phyloP scores from a whole-genome alignment of 2,888 invertebrate genomes.

The Cybosia mesomella region DNA sequence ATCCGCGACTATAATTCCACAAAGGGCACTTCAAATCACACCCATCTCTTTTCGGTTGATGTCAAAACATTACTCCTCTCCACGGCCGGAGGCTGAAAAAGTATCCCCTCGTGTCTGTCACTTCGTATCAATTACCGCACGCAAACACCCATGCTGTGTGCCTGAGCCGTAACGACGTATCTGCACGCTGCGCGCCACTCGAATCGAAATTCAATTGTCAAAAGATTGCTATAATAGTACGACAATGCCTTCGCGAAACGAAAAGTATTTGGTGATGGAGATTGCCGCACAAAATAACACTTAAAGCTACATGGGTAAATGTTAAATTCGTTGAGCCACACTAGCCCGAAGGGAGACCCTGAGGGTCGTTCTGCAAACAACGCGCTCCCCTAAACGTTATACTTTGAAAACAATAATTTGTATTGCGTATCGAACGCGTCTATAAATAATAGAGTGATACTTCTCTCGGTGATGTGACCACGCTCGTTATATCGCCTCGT shows the following conservation, averaged over 20 bases:
- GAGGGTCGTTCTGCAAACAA: slow-evolving; percentile 85
- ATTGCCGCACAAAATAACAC: slow-evolving; percentile 64
- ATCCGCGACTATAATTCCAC: slow-evolving; percentile 85
- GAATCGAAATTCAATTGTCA: slow-evolving; percentile 86
- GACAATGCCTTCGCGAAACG: slow-evolving; percentile 65
- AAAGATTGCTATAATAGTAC: slow-evolving; percentile 84
- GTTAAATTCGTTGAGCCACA: slow-evolving; percentile 63
- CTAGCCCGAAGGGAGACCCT: slow-evolving; percentile 61
- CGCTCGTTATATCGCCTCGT: slow-evolving; percentile 61
- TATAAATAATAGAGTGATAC: slow-evolving; percentile 87
- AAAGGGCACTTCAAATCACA: slow-evolving; percentile 87
- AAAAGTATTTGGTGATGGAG: slow-evolving; percentile 69
- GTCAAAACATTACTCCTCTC: slow-evolving; percentile 84
- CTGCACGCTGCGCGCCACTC: slow-evolving; percentile 70
- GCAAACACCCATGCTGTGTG: slow-evolving; percentile 79
- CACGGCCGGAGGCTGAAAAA: slow-evolving; percentile 76
- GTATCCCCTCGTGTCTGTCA: slow-evolving; percentile 83
- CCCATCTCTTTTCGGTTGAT: slow-evolving; percentile 84
- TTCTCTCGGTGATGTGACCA: slow-evolving; percentile 71
- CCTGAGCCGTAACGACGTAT: slow-evolving; percentile 74
- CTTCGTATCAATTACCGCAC: slow-evolving; percentile 87
- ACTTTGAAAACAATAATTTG: slow-evolving; percentile 88
- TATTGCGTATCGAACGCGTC: slow-evolving; percentile 87
- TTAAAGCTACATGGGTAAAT: slow-evolving; percentile 66
- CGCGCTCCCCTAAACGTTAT: slow-evolving; percentile 86